A percentile compares a stretch with the other conserved stretches of the same genome.
Conservation (phyloP, 1,140 invertebrate species). For the Teleopsis dalmanni region DNA sequence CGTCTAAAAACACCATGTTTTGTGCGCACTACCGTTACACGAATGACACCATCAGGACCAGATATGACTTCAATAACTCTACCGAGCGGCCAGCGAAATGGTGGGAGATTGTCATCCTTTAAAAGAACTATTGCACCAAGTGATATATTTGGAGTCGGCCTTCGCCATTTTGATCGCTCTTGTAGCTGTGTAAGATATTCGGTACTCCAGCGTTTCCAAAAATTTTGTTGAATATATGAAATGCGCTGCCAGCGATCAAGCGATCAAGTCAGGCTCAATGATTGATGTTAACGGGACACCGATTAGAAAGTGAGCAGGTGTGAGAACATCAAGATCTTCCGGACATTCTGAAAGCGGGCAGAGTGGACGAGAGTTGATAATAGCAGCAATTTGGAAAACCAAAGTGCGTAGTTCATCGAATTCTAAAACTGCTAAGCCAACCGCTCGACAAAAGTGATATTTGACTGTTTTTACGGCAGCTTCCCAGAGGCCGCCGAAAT, state of each 20-base stretch:
- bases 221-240: conserved; percentile 6
- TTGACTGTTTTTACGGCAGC: not conserved
- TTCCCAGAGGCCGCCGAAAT: conserved; percentile 24
- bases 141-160: conserved; percentile 13
- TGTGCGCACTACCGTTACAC: conserved; percentile 21
- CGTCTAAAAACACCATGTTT: conserved; percentile 19
- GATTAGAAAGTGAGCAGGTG: too few relatives aligned
- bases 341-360: too few relatives aligned
- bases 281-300: too few relatives aligned
- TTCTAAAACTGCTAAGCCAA: not conserved
- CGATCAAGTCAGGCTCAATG: too few relatives aligned
- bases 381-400: conserved; percentile 14
- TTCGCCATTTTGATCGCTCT: conserved; percentile 17
- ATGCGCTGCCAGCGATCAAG: too few relatives aligned
- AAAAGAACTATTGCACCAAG: conserved; percentile 32
- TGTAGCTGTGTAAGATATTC: conserved; percentile 20
- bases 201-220: conserved; percentile 17
- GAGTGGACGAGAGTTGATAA: conserved; percentile 2
- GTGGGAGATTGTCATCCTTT: conserved; percentile 31
- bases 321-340: too few relatives aligned
- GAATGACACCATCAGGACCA: conserved; percentile 22
- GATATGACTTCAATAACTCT: conserved; percentile 25
- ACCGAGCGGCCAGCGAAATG: conserved; percentile 29
- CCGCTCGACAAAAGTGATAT: not conserved
- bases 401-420: conserved; percentile 11